Conservation (phyloP, 2,113 vertebrate genomes). For the Pao palembangensis region DNA sequence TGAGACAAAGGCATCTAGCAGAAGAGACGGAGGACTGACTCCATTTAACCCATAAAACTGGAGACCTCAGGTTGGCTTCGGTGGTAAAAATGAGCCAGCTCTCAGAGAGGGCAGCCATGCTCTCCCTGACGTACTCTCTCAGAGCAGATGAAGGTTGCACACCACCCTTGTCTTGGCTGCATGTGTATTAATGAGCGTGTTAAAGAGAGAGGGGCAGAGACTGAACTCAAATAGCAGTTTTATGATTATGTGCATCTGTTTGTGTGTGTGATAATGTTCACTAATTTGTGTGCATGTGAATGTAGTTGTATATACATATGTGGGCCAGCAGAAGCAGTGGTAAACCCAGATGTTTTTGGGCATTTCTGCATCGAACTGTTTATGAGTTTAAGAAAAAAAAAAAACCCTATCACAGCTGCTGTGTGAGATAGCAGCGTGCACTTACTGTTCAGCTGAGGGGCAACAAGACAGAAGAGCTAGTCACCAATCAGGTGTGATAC, state of each 20-base stretch:
- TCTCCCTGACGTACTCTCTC: constrained; percentile 23
- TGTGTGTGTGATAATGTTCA: constrained; percentile 6
- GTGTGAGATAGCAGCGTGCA: constrained; percentile 46
- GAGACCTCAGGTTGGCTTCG: constrained; percentile 36
- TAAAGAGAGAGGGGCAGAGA: constrained; percentile 12
- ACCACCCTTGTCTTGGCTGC: background rate
- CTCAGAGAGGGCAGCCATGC: constrained; percentile 38
- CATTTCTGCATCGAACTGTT: background rate
- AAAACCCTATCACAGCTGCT: background rate
- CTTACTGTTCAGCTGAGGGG: constrained; percentile 60
- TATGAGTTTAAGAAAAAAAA: too few species aligned
- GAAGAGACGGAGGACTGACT: constrained; percentile 23
- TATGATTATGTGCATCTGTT: constrained; percentile 24
- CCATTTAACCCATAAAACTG: constrained; percentile 42
- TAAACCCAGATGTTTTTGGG: background rate
- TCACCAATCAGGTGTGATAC: constrained; percentile 79
- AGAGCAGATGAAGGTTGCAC: too few species aligned
- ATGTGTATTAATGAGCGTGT: background rate
- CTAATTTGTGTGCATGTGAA: constrained; percentile 14
- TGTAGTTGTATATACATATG: background rate
- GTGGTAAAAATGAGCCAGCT: constrained; percentile 33
- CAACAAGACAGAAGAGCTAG: constrained; percentile 73
- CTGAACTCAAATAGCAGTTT: constrained; percentile 33
- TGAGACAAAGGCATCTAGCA: constrained; percentile 35
- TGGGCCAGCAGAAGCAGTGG: background rate